phyloP scores from a whole-genome alignment of 2,888 invertebrate genomes.

The Dermolepida albohirtum region DNA sequence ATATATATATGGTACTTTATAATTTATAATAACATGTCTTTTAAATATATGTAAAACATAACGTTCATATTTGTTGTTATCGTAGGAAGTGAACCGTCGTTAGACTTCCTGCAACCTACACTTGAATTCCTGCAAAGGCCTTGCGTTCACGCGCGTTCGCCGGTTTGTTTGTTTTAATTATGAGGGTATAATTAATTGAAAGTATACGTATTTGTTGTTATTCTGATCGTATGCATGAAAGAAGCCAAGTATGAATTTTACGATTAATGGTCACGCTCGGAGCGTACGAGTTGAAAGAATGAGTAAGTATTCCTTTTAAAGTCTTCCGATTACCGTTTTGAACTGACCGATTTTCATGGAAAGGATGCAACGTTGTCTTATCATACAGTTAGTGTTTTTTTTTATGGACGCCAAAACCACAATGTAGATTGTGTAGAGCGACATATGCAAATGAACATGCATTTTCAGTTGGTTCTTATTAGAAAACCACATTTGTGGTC shows the following conservation, averaged over 20 bases:
- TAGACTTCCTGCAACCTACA: constrained; percentile 42
- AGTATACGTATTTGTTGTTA: neutral
- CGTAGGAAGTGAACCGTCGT: constrained; percentile 39
- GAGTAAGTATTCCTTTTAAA: constrained; percentile 24
- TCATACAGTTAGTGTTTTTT: constrained; percentile 10
- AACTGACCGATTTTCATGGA: constrained; percentile 24
- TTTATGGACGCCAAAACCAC: constrained; percentile 13
- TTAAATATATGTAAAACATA: neutral
- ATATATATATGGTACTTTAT: too few relatives aligned
- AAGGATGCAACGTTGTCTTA: constrained; percentile 20
- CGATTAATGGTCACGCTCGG: constrained; percentile 12
- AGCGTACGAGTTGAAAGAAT: constrained; percentile 7
- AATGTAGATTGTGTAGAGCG: neutral
- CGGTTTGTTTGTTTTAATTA: constrained; percentile 40
- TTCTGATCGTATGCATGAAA: neutral
- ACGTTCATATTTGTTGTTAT: constrained; percentile 30
- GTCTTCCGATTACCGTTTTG: constrained; percentile 22
- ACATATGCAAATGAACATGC: neutral
- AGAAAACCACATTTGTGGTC: neutral
- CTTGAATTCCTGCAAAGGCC: constrained; percentile 34
- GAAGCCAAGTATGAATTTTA: neutral
- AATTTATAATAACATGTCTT: neutral
- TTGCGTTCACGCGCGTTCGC: constrained; percentile 20
- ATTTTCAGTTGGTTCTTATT: neutral
- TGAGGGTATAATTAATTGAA: constrained; percentile 23